Percentiles rank a stretch among this genome's conserved stretches.
Evolutionary conservation across 1,140 invertebrate species (phyloP).

Genomic region (Zaprionus africanus): DNA sequence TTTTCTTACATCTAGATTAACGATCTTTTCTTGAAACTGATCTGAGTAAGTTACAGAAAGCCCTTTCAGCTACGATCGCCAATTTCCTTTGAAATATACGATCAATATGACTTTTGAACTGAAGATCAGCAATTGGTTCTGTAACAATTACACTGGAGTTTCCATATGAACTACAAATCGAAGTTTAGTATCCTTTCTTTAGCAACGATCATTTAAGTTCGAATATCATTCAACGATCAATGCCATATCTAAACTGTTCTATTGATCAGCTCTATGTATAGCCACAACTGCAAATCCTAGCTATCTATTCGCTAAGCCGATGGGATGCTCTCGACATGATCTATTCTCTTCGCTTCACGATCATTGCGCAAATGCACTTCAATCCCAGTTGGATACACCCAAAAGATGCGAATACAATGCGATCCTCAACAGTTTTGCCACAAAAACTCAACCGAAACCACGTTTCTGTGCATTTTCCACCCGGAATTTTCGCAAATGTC

Average conservation of each 20-base stretch:
- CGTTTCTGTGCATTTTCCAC: slow-evolving; percentile 64
- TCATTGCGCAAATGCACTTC: slow-evolving; percentile 54
- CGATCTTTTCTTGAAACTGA: neutral
- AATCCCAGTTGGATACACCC: neutral
- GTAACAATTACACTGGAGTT: too few relatives aligned
- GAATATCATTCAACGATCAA: neutral
- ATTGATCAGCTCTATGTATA: neutral
- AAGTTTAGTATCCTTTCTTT: neutral
- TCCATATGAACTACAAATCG: neutral
- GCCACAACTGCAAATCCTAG: neutral
- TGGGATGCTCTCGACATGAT: slow-evolving; percentile 6
- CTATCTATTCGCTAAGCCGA: neutral
- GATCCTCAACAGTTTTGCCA: slow-evolving; percentile 12
- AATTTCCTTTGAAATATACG: too few relatives aligned
- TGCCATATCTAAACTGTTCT: neutral
- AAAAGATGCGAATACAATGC: slow-evolving; percentile 14
- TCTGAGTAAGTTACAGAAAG: neutral
- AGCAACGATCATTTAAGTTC: neutral
- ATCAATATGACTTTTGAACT: too few relatives aligned
- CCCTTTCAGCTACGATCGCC: too few relatives aligned
- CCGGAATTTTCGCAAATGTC: slow-evolving; percentile 33
- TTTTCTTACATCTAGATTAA: too few relatives aligned
- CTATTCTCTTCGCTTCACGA: slow-evolving; percentile 21
- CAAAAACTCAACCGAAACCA: slow-evolving; percentile 28
- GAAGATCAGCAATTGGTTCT: too few relatives aligned